Evolutionary conservation across 2,113 vertebrate genomes (phyloP), one percentile per base, ranked within the genome.

Genomic region (Daboia siamensis): DNA sequence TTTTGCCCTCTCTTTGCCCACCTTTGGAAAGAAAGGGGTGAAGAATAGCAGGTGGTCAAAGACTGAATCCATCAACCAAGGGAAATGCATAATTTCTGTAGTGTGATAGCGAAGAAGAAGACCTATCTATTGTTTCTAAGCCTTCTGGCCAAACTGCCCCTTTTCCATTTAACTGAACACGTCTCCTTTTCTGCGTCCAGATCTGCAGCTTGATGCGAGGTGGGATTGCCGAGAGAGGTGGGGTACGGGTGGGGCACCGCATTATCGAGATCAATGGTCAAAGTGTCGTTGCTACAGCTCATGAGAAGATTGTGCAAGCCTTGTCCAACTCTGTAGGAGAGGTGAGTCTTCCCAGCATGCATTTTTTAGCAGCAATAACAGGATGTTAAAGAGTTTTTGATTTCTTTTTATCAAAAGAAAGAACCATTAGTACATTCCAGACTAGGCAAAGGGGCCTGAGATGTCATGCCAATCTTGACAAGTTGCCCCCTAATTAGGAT

Each of bases 241-340:
- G 99, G 0, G 99, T 99, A 3, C 97, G 99, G 0, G 99, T 99
- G 0, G 99, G 99, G 91, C 99, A 99, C 94, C 98, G 99, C 21
- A 99, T 99, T 92, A 99, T 99, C 9, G 99, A 99, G 97, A 99
- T 99, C 98, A 99, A 99, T 0, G 98, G 99, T 59, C 99, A 99
- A 97, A 99, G 99, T 0, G 99, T 99, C 8, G 99, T 99, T 95
- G 99, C 99, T 56, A 99, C 99, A 0, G 99, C 99, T 52, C 99
- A 99, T 0, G 99, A 99, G 97, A 99, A 99, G 98, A 99, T 99
- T 9, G 99, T 99, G 55, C 99, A 99, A 93, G 99, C 99, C 7
- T 92, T 99, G 95, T 99, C 99, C 1, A 99, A 99, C 96, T 99
- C 99, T 0, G 99, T 99, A 26, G 99, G 99, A 93, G 99, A 99